A percentile compares a stretch with the other conserved stretches of the same genome.
Evolutionary conservation across 2,113 vertebrate species (phyloP).

Genomic region (Tautogolabrus adspersus): DNA sequence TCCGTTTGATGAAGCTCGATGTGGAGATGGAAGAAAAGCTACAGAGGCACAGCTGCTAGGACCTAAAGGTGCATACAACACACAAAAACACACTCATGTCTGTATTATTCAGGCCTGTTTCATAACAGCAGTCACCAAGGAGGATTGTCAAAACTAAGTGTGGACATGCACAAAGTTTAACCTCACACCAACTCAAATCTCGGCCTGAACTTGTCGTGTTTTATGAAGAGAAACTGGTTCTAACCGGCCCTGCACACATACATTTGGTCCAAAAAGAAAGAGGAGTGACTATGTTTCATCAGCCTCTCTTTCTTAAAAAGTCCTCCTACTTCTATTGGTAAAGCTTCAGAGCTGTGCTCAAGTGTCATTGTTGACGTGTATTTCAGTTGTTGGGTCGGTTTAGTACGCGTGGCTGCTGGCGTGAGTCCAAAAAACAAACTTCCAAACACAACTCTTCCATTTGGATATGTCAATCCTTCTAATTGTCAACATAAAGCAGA

Average conservation of each 20-base stretch:
- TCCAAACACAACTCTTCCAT: no score
- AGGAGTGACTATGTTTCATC: not conserved
- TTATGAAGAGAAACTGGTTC: not conserved
- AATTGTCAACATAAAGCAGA: no score
- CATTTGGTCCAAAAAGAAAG: not conserved
- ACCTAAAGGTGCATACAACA: constrained; percentile 90
- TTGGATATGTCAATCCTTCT: no score
- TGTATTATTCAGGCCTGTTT: not conserved
- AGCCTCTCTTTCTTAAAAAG: not conserved
- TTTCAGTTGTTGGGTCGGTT: no score
- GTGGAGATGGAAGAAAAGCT: constrained; percentile 96
- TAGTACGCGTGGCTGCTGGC: no score
- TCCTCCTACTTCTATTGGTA: not conserved
- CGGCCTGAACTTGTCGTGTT: not conserved
- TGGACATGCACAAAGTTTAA: not conserved
- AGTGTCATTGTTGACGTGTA: not conserved
- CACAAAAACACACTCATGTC: constrained; percentile 6
- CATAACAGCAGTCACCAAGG: not conserved
- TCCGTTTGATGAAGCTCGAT: constrained; percentile 95
- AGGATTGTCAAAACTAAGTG: not conserved
- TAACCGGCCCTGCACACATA: not conserved
- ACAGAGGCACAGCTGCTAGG: constrained; percentile 95
- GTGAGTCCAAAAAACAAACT: no score
- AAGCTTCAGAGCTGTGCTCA: not conserved
- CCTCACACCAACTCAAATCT: not conserved